phyloP scores from a whole-genome alignment of 2,888 invertebrate genomes.

The Sesia apiformis region DNA sequence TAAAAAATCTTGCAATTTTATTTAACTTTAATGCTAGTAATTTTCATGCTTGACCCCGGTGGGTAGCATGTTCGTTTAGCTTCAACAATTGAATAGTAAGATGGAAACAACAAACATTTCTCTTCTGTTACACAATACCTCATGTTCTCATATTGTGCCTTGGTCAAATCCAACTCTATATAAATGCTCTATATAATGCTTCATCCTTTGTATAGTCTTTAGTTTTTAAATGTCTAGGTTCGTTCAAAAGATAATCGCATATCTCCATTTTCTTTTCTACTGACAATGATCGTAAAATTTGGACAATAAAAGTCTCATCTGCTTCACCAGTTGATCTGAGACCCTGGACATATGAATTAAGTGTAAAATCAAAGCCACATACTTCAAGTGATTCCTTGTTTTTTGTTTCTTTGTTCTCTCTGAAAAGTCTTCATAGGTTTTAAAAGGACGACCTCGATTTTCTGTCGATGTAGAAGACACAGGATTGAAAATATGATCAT shows the following conservation, averaged over 20 bases:
- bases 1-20: too few species aligned
- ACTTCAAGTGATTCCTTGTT: background rate
- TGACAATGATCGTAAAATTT: background rate
- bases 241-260: background rate
- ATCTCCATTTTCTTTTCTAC: background rate
- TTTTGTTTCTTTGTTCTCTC: background rate
- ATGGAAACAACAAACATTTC: background rate
- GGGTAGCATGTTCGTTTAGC: background rate
- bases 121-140: background rate
- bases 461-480: background rate
- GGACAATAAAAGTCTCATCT: background rate
- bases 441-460: background rate
- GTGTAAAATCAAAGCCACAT: background rate
- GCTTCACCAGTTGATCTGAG: background rate
- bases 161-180: background rate
- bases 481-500: background rate
- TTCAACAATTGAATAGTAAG: background rate
- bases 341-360: background rate
- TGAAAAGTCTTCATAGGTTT: background rate
- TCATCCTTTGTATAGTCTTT: background rate
- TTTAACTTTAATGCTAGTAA: too few species aligned
- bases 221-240: background rate
- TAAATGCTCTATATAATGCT: background rate
- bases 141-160: background rate
- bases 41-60: too few species aligned